phyloP scores from a whole-genome alignment of 2,113 vertebrate genomes.

The Pedetes capensis region DNA sequence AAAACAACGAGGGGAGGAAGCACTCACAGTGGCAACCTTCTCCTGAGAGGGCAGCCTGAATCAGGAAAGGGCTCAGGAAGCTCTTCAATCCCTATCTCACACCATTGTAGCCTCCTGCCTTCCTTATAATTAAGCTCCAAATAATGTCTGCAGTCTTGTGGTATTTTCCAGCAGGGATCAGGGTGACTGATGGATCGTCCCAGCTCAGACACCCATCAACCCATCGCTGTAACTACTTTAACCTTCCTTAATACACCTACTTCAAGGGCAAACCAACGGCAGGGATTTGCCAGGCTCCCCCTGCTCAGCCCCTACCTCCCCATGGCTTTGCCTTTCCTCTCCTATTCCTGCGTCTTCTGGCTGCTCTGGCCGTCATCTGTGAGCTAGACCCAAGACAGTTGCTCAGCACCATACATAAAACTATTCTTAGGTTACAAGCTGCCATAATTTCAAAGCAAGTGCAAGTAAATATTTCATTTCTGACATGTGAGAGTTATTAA shows the following conservation, averaged over 20 bases:
- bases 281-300: constrained; percentile 47
- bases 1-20: not conserved
- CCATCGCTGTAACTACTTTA: not conserved
- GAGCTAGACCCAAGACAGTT: constrained; percentile 64
- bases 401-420: constrained; percentile 71
- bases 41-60: not conserved
- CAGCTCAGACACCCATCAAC: constrained; percentile 40
- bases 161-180: constrained; percentile 1
- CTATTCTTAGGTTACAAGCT: constrained; percentile 78
- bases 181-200: constrained; percentile 61
- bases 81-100: not conserved
- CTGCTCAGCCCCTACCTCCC: not conserved
- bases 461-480: constrained; percentile 82
- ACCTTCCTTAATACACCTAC: constrained; percentile 47
- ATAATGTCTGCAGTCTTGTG: constrained; percentile 33
- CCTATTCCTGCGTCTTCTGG: not conserved
- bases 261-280: constrained; percentile 64
- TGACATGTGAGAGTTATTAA: constrained; percentile 78
- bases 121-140: constrained; percentile 46
- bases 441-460: constrained; percentile 75
- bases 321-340: not conserved
- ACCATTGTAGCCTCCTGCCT: not conserved
- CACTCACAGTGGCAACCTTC: not conserved
- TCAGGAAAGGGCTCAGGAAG: not conserved
- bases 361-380: not conserved